Conservation (phyloP, 2,888 invertebrate species). For the Caenorhabditis angaria region DNA sequence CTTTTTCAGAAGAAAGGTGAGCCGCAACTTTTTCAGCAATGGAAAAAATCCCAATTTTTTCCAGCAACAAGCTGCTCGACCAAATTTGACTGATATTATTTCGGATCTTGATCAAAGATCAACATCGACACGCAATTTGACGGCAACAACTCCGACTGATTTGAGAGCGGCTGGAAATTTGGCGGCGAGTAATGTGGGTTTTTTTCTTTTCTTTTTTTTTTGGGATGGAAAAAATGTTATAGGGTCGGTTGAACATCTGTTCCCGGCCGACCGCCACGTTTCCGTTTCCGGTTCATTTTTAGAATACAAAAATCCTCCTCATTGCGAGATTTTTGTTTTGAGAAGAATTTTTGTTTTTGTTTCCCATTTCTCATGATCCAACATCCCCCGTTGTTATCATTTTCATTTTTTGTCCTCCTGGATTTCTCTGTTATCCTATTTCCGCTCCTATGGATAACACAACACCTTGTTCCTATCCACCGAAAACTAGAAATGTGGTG, state of each 20-base stretch:
- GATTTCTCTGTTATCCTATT: too few relatives aligned
- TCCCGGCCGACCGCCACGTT: too few relatives aligned
- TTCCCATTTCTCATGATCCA: too few relatives aligned
- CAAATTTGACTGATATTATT: conserved; percentile 40
- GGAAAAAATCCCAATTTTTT: conserved; percentile 3
- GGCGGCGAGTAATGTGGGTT: conserved; percentile 5
- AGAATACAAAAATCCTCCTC: too few relatives aligned
- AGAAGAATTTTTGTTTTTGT: too few relatives aligned
- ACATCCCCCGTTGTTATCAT: too few relatives aligned
- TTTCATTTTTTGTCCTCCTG: too few relatives aligned
- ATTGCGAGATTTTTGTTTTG: too few relatives aligned
- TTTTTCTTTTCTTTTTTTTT: background rate
- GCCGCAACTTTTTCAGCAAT: background rate
- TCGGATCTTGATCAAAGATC: conserved; percentile 39
- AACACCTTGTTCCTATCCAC: background rate
- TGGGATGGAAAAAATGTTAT: too few relatives aligned
- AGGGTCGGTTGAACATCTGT: too few relatives aligned
- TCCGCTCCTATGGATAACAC: too few relatives aligned
- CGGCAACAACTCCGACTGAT: conserved; percentile 17
- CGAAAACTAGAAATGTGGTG: background rate
- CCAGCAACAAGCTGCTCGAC: conserved; percentile 17
- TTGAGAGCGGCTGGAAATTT: conserved; percentile 13
- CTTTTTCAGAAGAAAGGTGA: conserved; percentile 38
- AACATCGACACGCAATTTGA: conserved; percentile 14
- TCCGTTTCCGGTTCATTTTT: too few relatives aligned